These are phyloP conservation scores for Caenorhabditis sp. DNA, from an alignment of 2,888 invertebrate genomes.

Conservation along the genomic window DNA sequence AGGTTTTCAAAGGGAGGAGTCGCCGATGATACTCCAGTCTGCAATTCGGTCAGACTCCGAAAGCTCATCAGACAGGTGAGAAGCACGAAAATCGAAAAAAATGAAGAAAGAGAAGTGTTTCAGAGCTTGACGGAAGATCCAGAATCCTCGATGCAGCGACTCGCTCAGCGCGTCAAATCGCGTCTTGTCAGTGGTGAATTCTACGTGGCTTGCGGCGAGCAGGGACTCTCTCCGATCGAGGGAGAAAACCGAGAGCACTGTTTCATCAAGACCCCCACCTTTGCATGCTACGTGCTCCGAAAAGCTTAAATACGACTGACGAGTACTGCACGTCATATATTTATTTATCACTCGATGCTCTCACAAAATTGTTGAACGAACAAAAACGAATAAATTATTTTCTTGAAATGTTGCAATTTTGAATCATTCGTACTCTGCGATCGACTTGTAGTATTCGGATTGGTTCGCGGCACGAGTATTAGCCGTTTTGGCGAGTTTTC, in stretches of 20 bases:
- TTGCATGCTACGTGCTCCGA: conserved; percentile 63
- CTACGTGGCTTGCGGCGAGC: conserved; percentile 66
- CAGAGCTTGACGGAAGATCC: conserved; percentile 61
- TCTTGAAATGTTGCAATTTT: background rate
- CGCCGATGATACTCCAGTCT: conserved; percentile 48
- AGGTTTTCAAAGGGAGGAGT: conserved; percentile 59
- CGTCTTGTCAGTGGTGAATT: conserved; percentile 63
- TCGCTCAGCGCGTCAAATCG: conserved; percentile 59
- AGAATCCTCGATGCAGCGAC: conserved; percentile 60
- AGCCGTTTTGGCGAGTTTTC: conserved; percentile 82
- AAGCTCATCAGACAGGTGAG: conserved; percentile 63
- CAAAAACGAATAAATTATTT: conserved; percentile 14
- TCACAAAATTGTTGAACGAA: background rate
- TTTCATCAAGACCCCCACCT: conserved; percentile 57
- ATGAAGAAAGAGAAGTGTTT: no score
- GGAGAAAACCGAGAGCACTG: conserved; percentile 64
- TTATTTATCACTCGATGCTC: background rate
- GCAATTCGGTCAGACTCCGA: conserved; percentile 58
- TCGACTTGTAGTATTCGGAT: conserved; percentile 68
- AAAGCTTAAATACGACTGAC: conserved; percentile 55
- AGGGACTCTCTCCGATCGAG: conserved; percentile 61
- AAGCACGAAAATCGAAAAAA: background rate
- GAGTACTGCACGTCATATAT: background rate
- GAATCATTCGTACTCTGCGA: conserved; percentile 59
- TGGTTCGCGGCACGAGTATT: conserved; percentile 70